A percentile compares a stretch with the other conserved stretches of the same genome.
phyloP scores from a whole-genome alignment of 2,797 vertebrate species.

The Lagothrix lagotricha region DNA sequence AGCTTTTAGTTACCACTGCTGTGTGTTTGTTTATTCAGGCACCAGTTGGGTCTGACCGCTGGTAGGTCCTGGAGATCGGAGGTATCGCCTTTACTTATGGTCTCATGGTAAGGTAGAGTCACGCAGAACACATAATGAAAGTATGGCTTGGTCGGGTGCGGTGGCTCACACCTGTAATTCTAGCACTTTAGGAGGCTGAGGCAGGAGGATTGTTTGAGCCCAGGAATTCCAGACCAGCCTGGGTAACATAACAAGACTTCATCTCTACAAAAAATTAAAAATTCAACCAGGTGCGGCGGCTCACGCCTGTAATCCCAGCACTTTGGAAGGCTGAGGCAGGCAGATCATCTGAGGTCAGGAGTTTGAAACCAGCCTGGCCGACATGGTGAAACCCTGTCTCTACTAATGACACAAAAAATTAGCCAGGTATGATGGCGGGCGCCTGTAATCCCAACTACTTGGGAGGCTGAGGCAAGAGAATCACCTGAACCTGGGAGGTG shows the following conservation, averaged over 20 bases:
- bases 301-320: no score
- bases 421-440: background rate
- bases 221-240: background rate
- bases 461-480: background rate
- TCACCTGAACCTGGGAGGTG: background rate
- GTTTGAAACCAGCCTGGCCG: background rate
- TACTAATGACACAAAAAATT: background rate
- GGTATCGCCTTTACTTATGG: background rate
- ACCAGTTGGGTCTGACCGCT: background rate
- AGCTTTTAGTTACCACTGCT: background rate
- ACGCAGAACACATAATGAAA: background rate
- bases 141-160: fast-evolving
- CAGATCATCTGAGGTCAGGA: background rate
- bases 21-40: background rate
- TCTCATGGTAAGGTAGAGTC: background rate
- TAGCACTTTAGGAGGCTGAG: background rate
- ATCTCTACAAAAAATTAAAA: background rate
- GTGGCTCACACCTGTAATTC: background rate
- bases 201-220: background rate
- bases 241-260: background rate
- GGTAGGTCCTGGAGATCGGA: background rate
- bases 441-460: background rate
- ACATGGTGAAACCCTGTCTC: background rate
- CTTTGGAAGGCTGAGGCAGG: no score
- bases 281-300: fast-evolving